phyloP scores from a whole-genome alignment of 1,140 invertebrate genomes.

The Aphaenogaster floridana region DNA sequence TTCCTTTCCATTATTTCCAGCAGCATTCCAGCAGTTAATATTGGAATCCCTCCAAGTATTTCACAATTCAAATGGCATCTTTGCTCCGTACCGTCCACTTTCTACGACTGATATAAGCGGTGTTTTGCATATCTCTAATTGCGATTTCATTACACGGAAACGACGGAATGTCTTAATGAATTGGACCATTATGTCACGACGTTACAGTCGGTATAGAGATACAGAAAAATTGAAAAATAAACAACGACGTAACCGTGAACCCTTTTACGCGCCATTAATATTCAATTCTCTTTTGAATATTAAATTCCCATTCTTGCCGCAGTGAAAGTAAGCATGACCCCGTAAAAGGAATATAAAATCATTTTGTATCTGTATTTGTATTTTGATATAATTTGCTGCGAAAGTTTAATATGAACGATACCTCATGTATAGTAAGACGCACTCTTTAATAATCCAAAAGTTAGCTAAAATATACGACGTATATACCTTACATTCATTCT shows the following conservation, averaged over 20 bases:
- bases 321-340: conserved; percentile 20
- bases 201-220: background rate
- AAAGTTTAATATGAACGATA: conserved; percentile 49
- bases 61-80: conserved; percentile 78
- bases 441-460: conserved; percentile 64
- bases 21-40: conserved; percentile 76
- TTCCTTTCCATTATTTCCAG: conserved; percentile 76
- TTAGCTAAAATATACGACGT: conserved; percentile 56
- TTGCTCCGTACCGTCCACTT: conserved; percentile 62
- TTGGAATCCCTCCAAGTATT: conserved; percentile 79
- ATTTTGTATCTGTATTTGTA: background rate
- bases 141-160: conserved; percentile 74
- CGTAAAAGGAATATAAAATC: background rate
- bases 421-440: background rate
- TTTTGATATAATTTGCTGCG: conserved; percentile 24
- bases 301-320: conserved; percentile 1
- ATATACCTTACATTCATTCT: conserved; percentile 63
- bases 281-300: conserved; percentile 52
- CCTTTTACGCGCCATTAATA: conserved; percentile 10
- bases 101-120: conserved; percentile 71
- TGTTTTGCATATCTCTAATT: conserved; percentile 82
- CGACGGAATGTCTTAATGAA: conserved; percentile 79
- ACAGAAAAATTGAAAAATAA: conserved; percentile 55
- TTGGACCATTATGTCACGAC: conserved; percentile 54
- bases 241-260: conserved; percentile 3